Evolutionary conservation across 2,797 vertebrate genomes (phyloP).

Genomic region (Lacerta bilineata): DNA sequence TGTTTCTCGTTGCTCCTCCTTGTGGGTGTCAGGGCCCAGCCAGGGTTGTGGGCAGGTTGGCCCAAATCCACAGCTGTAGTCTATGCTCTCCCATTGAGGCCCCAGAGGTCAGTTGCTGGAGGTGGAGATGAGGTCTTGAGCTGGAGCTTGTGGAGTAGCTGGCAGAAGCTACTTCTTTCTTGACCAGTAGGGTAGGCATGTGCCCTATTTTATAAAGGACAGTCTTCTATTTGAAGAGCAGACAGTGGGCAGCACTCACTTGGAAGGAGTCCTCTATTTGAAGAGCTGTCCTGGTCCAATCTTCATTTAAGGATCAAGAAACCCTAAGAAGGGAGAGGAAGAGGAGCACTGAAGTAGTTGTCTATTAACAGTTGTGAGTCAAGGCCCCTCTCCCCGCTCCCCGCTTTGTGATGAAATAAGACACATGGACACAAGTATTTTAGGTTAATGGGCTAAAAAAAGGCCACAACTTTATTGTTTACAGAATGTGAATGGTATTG

Average conservation of each 20-base stretch:
- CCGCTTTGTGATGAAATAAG: too few relatives aligned
- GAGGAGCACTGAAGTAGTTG: background rate
- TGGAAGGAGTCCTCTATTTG: background rate
- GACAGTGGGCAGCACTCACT: background rate
- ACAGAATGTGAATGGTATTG: too few relatives aligned
- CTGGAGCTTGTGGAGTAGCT: background rate
- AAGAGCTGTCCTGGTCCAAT: background rate
- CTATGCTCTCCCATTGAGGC: background rate
- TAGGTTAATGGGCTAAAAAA: too few relatives aligned
- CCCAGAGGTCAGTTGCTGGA: background rate
- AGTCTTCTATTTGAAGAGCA: background rate
- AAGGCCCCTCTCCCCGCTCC: too few relatives aligned
- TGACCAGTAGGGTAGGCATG: background rate
- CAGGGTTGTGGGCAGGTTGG: background rate
- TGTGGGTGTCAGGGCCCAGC: background rate
- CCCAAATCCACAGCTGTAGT: background rate
- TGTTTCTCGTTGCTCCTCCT: constrained; percentile 18
- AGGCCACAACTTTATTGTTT: too few relatives aligned
- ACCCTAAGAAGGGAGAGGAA: background rate
- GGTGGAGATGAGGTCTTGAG: background rate
- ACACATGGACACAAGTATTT: too few relatives aligned
- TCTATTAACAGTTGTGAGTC: too few relatives aligned
- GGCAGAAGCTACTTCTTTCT: background rate
- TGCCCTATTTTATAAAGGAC: background rate
- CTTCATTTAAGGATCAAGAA: background rate